Evolutionary conservation across 2,113 vertebrate genomes (phyloP), one percentile per base, ranked within the genome.

Genomic region (Alethe diademata): DNA sequence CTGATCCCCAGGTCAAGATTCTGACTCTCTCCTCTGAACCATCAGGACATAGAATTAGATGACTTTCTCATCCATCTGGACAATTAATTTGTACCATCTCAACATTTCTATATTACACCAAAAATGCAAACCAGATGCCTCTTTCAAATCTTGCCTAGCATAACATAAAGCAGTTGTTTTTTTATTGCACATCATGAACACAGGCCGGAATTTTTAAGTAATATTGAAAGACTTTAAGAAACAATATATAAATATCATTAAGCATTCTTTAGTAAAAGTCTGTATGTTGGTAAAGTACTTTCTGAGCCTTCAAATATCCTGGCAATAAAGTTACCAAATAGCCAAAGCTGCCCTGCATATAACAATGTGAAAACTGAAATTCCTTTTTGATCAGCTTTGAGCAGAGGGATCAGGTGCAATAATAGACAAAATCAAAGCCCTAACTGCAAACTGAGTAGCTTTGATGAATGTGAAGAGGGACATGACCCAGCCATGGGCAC

Each of bases 401-500:
- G 25, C 53, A 76, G 40, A 31, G 14, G 40, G 24, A 50, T 76
- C 24, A 33, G 38, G 8, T 72, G 33, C 29, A 40, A 31, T 31
- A 71, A 67, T 0, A 71, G 40, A 33, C 18, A 72, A 89, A 83
- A 80, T 53, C 50, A 86, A 47, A 86, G 24, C 64, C 86, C 25
- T 48, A 26, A 23, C 36, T 53, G 40, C 38, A 84, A 80, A 57
- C n/a, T 45, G 14, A 61, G 43, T 80, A 78, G n/a, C 11, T 80
- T 4, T 40, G n/a, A 35, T 61, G 23, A 71, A 75, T 31, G 17
- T n/a, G 24, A 78, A 70, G 40, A 20, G 73, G 48, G 15, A 26
- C 7, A 14, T 28, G 33, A 82, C 4, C 22, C 0, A 0, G 14
- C 24, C 25, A 23, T 6, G 35, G 31, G 40, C 14, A 26, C 31